Conservation (phyloP, 2,113 vertebrate genomes). For the Platysternon megacephalum region DNA sequence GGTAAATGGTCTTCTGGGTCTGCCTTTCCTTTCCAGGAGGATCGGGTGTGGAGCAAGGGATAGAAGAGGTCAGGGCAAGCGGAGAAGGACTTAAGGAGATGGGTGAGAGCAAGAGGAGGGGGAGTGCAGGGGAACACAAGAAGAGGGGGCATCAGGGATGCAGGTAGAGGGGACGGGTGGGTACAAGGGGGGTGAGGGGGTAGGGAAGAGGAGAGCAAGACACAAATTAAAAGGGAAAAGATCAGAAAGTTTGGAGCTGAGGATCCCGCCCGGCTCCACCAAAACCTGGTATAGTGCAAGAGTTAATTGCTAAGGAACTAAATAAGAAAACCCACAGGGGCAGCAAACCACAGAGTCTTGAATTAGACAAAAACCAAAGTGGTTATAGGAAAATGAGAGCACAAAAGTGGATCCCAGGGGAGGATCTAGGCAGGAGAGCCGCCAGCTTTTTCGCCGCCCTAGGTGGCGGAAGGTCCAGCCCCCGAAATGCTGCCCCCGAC, state of each 20-base stretch:
- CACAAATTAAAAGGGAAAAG: neutral
- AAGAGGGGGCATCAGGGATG: neutral
- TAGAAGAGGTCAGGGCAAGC: neutral
- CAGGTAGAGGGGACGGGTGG: neutral
- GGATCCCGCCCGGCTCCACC: slow-evolving; percentile 63
- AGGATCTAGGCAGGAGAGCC: no score
- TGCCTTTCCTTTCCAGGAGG: neutral
- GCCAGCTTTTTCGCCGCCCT: no score
- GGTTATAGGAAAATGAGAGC: slow-evolving; percentile 74
- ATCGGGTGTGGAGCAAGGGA: neutral
- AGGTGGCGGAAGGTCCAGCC: no score
- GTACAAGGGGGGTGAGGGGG: neutral
- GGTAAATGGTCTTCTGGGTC: neutral
- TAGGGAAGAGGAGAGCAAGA: neutral
- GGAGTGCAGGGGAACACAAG: neutral
- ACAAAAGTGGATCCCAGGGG: slow-evolving; percentile 61
- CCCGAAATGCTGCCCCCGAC: no score
- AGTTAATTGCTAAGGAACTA: slow-evolving; percentile 81
- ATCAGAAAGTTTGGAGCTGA: slow-evolving; percentile 37
- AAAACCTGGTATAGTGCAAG: slow-evolving; percentile 78
- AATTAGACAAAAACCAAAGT: slow-evolving; percentile 79
- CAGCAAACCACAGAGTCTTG: slow-evolving; percentile 78
- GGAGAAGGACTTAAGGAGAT: neutral
- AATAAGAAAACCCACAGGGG: slow-evolving; percentile 81
- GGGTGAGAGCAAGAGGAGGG: neutral